Percentiles rank a stretch among this genome's conserved stretches.
Evolutionary conservation across 2,113 vertebrate species (phyloP).

Genomic region (Catagonus wagneri): DNA sequence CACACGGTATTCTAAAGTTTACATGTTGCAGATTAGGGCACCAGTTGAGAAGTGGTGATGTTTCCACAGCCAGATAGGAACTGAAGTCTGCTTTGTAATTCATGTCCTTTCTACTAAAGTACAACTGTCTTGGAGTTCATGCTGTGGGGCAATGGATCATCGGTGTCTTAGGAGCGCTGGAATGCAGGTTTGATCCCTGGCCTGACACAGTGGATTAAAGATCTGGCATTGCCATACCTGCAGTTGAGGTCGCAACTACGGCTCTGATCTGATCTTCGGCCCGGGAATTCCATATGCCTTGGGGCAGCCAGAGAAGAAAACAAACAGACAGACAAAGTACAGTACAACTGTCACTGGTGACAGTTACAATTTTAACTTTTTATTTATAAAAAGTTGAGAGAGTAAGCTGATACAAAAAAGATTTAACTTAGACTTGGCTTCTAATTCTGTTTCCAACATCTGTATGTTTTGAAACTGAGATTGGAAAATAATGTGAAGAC

Average conservation of each 20-base stretch:
- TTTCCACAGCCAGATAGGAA: background rate
- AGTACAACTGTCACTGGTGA: background rate
- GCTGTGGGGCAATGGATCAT: too few species aligned
- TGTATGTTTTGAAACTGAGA: constrained; percentile 10
- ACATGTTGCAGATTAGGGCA: background rate
- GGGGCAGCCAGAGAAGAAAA: too few species aligned
- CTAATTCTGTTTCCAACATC: constrained; percentile 26
- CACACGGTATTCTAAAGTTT: background rate
- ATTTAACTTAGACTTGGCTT: background rate
- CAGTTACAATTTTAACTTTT: background rate
- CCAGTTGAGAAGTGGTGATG: background rate
- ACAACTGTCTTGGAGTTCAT: constrained; percentile 6
- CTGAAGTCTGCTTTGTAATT: background rate
- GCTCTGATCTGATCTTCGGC: too few species aligned
- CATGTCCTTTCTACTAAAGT: background rate
- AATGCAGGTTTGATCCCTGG: too few species aligned
- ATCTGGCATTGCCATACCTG: too few species aligned
- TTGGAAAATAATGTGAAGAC: background rate
- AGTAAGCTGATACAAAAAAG: background rate
- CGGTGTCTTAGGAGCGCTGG: too few species aligned
- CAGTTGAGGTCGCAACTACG: too few species aligned
- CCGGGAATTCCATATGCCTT: too few species aligned
- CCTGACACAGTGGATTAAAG: too few species aligned
- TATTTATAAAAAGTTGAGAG: constrained; percentile 26
- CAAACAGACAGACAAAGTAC: too few species aligned